A percentile compares a stretch with the other conserved stretches of the same genome.
Conservation (phyloP, 2,797 vertebrate species). For the Mormyrops attenuatus region DNA sequence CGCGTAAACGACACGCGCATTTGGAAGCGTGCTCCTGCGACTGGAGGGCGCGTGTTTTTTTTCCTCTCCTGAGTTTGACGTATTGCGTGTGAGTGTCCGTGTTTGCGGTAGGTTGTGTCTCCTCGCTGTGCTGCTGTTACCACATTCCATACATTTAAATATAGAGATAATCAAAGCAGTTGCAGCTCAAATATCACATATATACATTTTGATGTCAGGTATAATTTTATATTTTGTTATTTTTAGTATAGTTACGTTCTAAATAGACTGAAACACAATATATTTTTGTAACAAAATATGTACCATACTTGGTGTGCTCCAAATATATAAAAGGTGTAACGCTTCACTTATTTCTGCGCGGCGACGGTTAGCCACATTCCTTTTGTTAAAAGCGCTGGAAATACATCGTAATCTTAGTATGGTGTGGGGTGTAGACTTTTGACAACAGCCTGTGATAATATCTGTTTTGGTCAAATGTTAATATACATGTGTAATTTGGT, state of each 20-base stretch:
- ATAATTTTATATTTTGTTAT: neutral
- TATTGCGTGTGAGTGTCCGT: neutral
- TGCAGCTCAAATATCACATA: neutral
- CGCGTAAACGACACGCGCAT: constrained; percentile 19
- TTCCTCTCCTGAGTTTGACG: neutral
- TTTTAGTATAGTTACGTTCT: neutral
- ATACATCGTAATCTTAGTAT: neutral
- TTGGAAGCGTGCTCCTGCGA: neutral
- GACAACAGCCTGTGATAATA: neutral
- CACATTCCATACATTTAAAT: neutral
- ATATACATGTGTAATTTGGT: neutral
- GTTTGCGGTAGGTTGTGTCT: neutral
- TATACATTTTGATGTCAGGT: neutral
- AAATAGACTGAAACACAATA: constrained; percentile 3
- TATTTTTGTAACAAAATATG: constrained; percentile 8
- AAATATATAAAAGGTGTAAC: neutral
- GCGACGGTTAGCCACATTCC: neutral
- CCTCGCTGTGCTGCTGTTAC: neutral
- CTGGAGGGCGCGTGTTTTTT: neutral
- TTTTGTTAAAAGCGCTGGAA: neutral
- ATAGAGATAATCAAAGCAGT: neutral
- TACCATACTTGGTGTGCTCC: neutral
- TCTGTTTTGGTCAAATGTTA: neutral
- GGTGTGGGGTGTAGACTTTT: neutral
- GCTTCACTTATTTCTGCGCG: neutral